Base-by-base conservation (phyloP, 2,888 invertebrate species). In the Latrodectus hesperus region DNA sequence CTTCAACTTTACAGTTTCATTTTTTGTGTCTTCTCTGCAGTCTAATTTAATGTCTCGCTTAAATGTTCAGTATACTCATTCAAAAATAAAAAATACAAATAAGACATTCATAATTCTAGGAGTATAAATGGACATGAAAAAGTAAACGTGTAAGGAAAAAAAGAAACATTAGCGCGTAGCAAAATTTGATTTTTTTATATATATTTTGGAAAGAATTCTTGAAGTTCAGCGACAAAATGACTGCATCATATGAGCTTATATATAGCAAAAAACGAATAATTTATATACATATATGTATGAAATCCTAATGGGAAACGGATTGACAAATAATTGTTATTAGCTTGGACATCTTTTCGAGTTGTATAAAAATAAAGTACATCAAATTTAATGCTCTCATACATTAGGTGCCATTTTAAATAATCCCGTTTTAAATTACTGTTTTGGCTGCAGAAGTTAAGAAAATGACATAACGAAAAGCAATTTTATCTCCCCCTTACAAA, bases 281-380 rank as follows among this genome's bases (percentile, higher is more conserved):
- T 11, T 16, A 22, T n/a, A 16, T 17, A 75, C 16, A 74, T 67
- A 74, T 55, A 82, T 82, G 26, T 82, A 82, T 70, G 74, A 75
- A 60, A 52, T 55, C 67, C 67, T 82, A 82, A 82, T 82, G 82
- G 82, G 68, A 82, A 82, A 82, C 70, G 74, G 82, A 82, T 82
- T 82, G 82, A 82, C 70, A 82, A 82, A 82, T 82, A 82, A 82
- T 82, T 82, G 82, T 82, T 82, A 82, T 82, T 82, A 75, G 75
- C 53, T 75, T 55, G 55, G 75, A 75, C 75, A 49, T 75, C 51
- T 82, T 70, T 75, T 53, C 55, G 22, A 10, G 53, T 26, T 53
- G 17, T 26, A 71, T 16, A 49, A n/a, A 49, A 22, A 71, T 71
- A 26, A 65, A 14, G 70, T 22, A 75, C 68, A 75, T 82, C 82